Evolutionary conservation across 2,113 vertebrate genomes (phyloP).

Genomic region (Colius striatus): DNA sequence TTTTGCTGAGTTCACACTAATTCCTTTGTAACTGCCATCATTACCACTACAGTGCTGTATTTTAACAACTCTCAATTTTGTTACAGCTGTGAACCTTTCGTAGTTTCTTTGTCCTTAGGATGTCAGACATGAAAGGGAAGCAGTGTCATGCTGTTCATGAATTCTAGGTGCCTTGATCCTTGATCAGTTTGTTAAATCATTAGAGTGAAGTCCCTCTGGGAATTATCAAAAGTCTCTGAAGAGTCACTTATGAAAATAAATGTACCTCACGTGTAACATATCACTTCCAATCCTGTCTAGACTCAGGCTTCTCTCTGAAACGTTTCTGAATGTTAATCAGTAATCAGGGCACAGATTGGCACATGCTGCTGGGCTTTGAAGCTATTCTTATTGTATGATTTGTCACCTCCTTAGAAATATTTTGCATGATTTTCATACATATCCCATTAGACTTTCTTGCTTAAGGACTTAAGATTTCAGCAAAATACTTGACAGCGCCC

Average conservation of each 20-base stretch:
- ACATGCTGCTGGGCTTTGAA: constrained; percentile 69
- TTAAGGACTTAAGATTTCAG: constrained; percentile 62
- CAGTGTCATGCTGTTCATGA: constrained; percentile 49
- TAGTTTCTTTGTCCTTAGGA: constrained; percentile 60
- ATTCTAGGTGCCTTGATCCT: constrained; percentile 68
- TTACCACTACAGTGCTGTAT: background rate
- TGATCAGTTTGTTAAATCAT: constrained; percentile 66
- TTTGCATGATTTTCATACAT: constrained; percentile 52
- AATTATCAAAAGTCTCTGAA: constrained; percentile 62
- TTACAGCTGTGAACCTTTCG: constrained; percentile 40
- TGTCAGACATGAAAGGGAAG: constrained; percentile 65
- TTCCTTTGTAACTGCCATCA: constrained; percentile 8
- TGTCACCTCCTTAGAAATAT: constrained; percentile 53
- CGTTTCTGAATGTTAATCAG: constrained; percentile 37
- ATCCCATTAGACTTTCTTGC: constrained; percentile 55
- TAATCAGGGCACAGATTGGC: constrained; percentile 60
- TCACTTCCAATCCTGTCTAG: constrained; percentile 40
- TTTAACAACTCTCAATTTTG: constrained; percentile 52
- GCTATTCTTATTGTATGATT: constrained; percentile 40
- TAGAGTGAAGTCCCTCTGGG: constrained; percentile 57
- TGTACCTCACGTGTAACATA: constrained; percentile 40
- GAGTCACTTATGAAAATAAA: constrained; percentile 57
- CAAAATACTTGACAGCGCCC: constrained; percentile 61
- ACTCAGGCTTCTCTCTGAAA: constrained; percentile 42
- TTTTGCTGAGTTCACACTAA: background rate